Evolutionary conservation across 2,888 invertebrate genomes (phyloP).

Genomic region (Amphipyra berbera): DNA sequence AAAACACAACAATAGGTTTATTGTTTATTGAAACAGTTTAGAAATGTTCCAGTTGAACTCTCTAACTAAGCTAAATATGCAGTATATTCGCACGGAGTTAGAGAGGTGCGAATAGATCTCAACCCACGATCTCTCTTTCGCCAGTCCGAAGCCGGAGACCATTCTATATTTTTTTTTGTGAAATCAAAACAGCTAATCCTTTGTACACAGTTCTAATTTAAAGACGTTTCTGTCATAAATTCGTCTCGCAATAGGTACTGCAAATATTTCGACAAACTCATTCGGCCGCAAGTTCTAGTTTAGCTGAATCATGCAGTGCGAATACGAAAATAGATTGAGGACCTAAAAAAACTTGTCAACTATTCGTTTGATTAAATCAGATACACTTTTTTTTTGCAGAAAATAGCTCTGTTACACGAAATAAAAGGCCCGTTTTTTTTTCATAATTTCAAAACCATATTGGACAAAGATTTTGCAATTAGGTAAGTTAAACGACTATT

Average conservation of each 20-base stretch:
- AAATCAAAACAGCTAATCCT: no score
- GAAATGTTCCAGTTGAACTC: no score
- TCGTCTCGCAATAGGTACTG: not conserved
- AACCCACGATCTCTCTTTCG: no score
- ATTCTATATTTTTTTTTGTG: not conserved
- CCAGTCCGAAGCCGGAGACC: no score
- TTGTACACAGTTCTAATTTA: not conserved
- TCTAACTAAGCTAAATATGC: no score
- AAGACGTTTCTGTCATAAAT: conserved; percentile 2
- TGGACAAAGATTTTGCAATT: conserved; percentile 5
- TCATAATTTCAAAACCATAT: conserved; percentile 3
- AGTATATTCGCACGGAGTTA: no score
- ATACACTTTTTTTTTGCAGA: conserved; percentile 1
- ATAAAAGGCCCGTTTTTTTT: no score
- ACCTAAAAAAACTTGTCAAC: not conserved
- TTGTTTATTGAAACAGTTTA: no score
- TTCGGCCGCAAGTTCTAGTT: not conserved
- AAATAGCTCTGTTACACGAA: no score
- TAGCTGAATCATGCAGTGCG: not conserved
- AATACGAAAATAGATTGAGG: conserved; percentile 1
- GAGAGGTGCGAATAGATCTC: no score
- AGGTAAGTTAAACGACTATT: not conserved
- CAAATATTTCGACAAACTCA: not conserved
- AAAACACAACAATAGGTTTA: no score
- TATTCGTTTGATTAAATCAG: not conserved